Conservation (phyloP, 2,113 vertebrate species). For the Coptodon rendalli region DNA sequence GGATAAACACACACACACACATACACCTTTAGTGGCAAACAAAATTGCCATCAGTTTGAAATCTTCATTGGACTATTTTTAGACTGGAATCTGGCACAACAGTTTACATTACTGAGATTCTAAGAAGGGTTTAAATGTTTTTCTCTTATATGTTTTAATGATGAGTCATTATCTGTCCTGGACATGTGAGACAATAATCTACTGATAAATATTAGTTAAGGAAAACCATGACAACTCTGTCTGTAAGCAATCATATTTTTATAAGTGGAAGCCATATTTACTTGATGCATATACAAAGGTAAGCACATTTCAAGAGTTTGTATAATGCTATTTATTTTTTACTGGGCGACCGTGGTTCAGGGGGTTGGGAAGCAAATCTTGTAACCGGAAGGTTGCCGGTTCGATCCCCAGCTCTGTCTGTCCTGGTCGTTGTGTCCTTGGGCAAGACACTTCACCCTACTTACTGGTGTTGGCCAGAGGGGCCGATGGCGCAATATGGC, state of each 20-base stretch:
- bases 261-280: not conserved
- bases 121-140: not conserved
- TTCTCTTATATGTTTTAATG: not conserved
- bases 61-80: conserved; percentile 41
- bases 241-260: not conserved
- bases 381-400: not conserved
- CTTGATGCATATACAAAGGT: not conserved
- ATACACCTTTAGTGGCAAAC: not conserved
- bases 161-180: not conserved
- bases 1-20: not conserved
- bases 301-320: not conserved
- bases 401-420: not conserved
- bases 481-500: not conserved
- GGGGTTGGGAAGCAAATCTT: not conserved
- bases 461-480: not conserved
- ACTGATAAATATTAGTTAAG: not conserved
- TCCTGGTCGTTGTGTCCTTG: not conserved
- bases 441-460: not conserved
- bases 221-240: not conserved
- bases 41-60: conserved; percentile 7
- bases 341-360: not conserved
- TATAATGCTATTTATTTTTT: not conserved
- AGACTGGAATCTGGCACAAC: conserved; percentile 31
- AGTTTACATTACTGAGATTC: conserved; percentile 54
- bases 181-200: not conserved